Conservation (phyloP, 2,888 invertebrate genomes). For the Syrista parreyssii region DNA sequence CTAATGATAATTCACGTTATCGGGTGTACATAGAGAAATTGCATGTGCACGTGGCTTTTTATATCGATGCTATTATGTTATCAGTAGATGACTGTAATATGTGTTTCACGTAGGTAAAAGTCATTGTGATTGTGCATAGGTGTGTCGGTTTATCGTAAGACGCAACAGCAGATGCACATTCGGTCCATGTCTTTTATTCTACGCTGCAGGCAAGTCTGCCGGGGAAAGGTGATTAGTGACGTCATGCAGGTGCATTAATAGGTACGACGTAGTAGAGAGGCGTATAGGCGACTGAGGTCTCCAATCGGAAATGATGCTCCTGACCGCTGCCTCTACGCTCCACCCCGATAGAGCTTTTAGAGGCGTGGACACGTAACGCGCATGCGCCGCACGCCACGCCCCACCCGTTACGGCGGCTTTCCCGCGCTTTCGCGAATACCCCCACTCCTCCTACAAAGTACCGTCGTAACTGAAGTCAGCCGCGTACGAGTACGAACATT, state of each 20-base stretch:
- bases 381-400: conserved; percentile 54
- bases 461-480: background rate
- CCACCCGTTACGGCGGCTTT: conserved; percentile 48
- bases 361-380: conserved; percentile 60
- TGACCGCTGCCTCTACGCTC: conserved; percentile 52
- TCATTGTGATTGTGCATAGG: background rate
- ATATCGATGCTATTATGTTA: background rate
- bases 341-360: conserved; percentile 56
- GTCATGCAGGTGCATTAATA: conserved; percentile 60
- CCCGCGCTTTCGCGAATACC: conserved; percentile 38
- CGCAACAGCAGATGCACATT: background rate
- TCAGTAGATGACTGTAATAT: background rate
- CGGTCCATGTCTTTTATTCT: background rate
- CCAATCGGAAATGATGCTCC: conserved; percentile 56
- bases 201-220: conserved; percentile 4
- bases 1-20: background rate
- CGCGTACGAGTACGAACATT: background rate
- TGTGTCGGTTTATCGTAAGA: background rate
- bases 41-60: background rate
- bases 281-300: conserved; percentile 56
- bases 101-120: background rate
- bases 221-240: conserved; percentile 50
- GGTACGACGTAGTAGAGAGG: conserved; percentile 33
- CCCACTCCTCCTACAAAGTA: background rate
- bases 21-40: background rate